Conservation (phyloP, 2,113 vertebrate genomes). For the Fregata magnificens region DNA sequence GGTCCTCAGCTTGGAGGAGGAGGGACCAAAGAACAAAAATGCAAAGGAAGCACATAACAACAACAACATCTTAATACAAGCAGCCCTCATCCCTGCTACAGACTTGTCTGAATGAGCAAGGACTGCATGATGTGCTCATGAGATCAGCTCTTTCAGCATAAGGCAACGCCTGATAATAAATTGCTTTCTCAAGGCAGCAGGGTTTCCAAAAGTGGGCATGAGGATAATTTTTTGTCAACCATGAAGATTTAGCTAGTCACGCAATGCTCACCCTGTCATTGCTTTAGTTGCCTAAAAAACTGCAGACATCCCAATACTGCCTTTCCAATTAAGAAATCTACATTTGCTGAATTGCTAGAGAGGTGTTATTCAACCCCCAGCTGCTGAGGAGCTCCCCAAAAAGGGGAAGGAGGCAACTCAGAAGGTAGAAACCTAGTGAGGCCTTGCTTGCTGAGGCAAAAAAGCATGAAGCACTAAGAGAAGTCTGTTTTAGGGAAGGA, state of each 20-base stretch:
- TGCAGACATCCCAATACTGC: neutral
- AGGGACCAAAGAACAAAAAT: neutral
- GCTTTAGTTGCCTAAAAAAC: neutral
- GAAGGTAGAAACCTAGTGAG: neutral
- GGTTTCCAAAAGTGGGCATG: neutral
- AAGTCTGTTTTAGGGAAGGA: neutral
- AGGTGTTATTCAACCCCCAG: neutral
- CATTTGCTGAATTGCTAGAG: neutral
- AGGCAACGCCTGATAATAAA: neutral
- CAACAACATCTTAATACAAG: neutral
- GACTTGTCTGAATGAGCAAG: neutral
- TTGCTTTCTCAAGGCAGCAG: neutral
- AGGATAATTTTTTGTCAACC: neutral
- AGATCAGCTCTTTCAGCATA: neutral
- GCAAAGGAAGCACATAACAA: neutral
- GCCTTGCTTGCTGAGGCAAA: neutral
- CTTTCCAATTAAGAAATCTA: neutral
- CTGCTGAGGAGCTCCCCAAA: neutral
- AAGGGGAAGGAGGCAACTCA: neutral
- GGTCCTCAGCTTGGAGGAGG: neutral
- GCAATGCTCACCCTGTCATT: neutral
- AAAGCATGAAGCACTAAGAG: neutral
- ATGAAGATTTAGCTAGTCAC: neutral
- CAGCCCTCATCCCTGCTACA: neutral
- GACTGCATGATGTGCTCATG: accelerated